Conservation (phyloP, 2,888 invertebrate genomes). For the Scaptomyza caliginosa region DNA sequence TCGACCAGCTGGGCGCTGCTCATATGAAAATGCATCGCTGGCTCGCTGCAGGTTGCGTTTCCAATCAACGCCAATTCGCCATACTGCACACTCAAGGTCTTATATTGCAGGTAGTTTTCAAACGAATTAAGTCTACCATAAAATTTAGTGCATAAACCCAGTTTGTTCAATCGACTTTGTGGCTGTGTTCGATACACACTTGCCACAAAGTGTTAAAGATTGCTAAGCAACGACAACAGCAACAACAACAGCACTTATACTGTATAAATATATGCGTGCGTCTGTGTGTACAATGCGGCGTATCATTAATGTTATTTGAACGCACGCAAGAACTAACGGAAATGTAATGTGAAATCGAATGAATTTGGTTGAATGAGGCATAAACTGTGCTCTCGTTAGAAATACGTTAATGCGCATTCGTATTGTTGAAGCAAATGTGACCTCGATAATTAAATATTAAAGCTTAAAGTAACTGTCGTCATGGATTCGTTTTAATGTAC, state of each 20-base stretch:
- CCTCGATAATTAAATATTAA: conserved; percentile 25
- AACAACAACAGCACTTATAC: background rate
- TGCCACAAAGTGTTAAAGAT: conserved; percentile 11
- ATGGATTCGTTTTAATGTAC: conserved; percentile 1
- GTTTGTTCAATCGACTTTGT: background rate
- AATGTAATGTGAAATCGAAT: background rate
- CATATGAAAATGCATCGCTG: conserved; percentile 23
- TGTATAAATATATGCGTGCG: conserved; percentile 14
- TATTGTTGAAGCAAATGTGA: conserved; percentile 2
- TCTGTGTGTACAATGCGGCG: conserved; percentile 49
- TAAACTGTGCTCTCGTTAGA: conserved; percentile 13
- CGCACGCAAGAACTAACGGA: conserved; percentile 25
- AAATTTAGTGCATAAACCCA: background rate
- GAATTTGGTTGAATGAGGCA: background rate
- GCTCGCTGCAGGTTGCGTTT: conserved; percentile 7
- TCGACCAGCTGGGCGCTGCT: background rate
- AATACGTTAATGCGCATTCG: conserved; percentile 12
- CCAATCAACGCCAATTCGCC: conserved; percentile 29
- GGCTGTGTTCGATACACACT: conserved; percentile 1
- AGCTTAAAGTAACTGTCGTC: conserved; percentile 9
- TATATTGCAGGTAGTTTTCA: background rate
- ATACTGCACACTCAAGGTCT: conserved; percentile 3
- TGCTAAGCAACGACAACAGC: conserved; percentile 32
- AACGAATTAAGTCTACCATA: background rate
- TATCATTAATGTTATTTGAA: conserved; percentile 51